These are phyloP conservation scores for Notechis scutatus DNA, from an alignment of 2,113 vertebrate species.

Conservation along the genomic window DNA sequence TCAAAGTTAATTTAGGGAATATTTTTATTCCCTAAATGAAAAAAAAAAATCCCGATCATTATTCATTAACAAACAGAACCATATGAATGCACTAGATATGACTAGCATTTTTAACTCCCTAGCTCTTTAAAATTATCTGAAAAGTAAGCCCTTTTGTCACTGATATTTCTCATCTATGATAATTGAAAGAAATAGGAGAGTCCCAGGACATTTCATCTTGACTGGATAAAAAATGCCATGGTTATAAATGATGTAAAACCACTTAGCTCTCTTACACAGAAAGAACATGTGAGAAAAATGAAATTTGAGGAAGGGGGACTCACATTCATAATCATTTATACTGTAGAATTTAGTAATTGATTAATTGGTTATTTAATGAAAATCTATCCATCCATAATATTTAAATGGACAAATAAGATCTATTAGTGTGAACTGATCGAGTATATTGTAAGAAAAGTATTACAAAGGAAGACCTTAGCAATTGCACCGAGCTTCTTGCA, in stretches of 20 bases:
- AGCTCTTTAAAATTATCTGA: neutral
- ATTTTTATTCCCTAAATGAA: neutral
- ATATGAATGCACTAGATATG: neutral
- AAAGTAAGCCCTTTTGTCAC: neutral
- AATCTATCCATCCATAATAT: neutral
- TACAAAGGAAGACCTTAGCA: neutral
- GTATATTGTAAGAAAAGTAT: neutral
- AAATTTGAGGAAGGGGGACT: neutral
- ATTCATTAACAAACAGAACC: neutral
- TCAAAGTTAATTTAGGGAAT: neutral
- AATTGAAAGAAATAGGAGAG: neutral
- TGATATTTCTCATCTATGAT: neutral
- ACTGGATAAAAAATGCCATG: neutral
- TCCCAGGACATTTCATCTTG: neutral
- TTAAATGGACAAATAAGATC: neutral
- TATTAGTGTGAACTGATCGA: neutral
- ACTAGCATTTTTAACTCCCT: neutral
- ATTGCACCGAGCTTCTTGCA: neutral
- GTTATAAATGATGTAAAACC: neutral
- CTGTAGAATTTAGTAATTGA: neutral
- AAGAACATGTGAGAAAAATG: neutral
- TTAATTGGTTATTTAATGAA: neutral
- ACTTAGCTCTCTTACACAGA: neutral
- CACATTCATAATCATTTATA: neutral
- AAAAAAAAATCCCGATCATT: neutral